phyloP scores from a whole-genome alignment of 2,797 vertebrate genomes.

The Kryptopterus vitreolus region DNA sequence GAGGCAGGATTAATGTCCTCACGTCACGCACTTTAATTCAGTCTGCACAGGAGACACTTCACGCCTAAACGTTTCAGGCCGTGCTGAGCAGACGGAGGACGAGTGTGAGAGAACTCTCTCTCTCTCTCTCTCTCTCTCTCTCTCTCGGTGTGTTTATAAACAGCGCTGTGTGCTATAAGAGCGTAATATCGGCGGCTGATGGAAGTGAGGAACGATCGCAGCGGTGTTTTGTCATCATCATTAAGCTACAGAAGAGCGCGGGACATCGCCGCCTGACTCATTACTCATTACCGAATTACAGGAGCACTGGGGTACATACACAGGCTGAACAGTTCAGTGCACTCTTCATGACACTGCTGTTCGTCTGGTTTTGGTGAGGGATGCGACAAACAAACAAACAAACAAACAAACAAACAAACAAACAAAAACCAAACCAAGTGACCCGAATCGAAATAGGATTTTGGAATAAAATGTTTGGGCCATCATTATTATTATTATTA shows the following conservation, averaged over 20 bases:
- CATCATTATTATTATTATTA: no score
- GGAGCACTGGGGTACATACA: not conserved
- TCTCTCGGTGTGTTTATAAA: not conserved
- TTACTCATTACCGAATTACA: not conserved
- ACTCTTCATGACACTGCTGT: not conserved
- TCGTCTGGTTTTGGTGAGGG: no score
- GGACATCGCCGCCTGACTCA: not conserved
- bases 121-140: not conserved
- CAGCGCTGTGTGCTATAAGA: not conserved
- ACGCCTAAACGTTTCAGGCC: slow-evolving; percentile 3
- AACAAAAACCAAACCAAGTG: no score
- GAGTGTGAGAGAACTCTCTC: not conserved
- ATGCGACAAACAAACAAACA: no score
- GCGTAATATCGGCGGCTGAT: not conserved
- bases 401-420: no score
- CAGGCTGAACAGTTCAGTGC: not conserved
- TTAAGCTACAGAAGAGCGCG: not conserved
- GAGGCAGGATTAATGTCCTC: slow-evolving; percentile 37
- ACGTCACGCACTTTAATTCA: slow-evolving; percentile 44
- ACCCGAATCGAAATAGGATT: no score
- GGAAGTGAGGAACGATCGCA: not conserved
- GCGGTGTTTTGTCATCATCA: not conserved
- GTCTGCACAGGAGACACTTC: slow-evolving; percentile 3
- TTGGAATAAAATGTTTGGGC: no score
- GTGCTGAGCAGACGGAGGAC: not conserved